Evolutionary conservation across 2,113 vertebrate genomes (phyloP).

Genomic region (Cynopterus brachyotis): DNA sequence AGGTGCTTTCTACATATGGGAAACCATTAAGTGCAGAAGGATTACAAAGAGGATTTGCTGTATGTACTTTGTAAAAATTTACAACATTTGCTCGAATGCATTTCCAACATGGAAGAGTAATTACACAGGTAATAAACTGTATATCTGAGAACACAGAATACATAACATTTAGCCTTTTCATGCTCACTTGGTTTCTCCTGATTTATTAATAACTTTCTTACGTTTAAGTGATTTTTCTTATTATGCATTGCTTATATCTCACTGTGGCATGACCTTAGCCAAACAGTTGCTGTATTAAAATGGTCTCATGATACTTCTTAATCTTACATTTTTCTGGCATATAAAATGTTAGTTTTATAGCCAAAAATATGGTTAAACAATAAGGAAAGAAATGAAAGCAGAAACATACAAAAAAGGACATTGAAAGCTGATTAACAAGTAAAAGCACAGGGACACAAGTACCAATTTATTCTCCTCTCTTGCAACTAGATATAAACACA

Average conservation of each 20-base stretch:
- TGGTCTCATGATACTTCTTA: slow-evolving; percentile 28
- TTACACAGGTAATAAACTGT: slow-evolving; percentile 34
- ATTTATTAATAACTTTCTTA: slow-evolving; percentile 51
- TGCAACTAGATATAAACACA: neutral
- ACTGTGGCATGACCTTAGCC: neutral
- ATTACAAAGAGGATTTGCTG: neutral
- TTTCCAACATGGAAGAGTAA: slow-evolving; percentile 1
- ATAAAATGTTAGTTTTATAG: neutral
- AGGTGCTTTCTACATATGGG: neutral
- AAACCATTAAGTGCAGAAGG: neutral
- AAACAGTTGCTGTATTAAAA: slow-evolving; percentile 12
- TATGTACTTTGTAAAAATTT: neutral
- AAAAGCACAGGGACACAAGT: neutral
- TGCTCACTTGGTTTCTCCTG: neutral
- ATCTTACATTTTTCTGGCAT: neutral
- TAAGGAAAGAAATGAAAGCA: neutral
- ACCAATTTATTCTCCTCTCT: slow-evolving; percentile 15
- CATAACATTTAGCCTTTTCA: neutral
- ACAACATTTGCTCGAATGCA: slow-evolving; percentile 35
- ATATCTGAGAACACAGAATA: neutral
- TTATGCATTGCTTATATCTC: neutral
- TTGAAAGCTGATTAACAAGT: neutral
- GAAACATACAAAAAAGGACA: neutral
- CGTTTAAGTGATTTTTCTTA: slow-evolving; percentile 45
- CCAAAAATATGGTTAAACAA: neutral